Evolutionary conservation across 2,888 invertebrate genomes (phyloP), one percentile per base, ranked within the genome.

Genomic region (Caenorhabditis doughertyi): DNA sequence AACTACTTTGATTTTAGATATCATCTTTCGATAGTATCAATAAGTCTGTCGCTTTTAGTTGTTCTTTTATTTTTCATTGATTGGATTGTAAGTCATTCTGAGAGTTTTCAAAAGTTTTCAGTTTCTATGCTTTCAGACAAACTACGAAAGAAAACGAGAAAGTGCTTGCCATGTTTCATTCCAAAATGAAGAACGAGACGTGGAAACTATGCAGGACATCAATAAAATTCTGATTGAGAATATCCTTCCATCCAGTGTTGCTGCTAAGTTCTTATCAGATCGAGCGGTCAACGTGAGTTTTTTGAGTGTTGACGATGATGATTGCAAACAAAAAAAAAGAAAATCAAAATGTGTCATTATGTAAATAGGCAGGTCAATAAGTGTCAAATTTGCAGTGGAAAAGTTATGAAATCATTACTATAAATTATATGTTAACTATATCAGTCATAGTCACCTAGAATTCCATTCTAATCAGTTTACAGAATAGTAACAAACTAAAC

Each of bases 231-330:
- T 98, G 7, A 93, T 98, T 74, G 97, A 98, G 93, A 98, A 98
- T 91, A 98, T 98, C 89, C 93, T 98, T 42, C 98, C 98, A 0
- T 96, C 96, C 72, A 97, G 97, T 92, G 97, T 98, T 8, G 97
- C 98, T 0, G 95, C 96, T 87, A 96, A 97, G 92, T 98, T 97
- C 92, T 93, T 98, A 55, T 94, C 95, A 0, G 92, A 92, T 53
- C 94, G 95, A 65, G 94, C 94, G 3, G 94, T 94, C 55, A 94
- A 95, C 93, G 95, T 94, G 86, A 79, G 84, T 64, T 64, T 44
- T 42, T 47, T 47, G 39, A 39, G 39, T 39, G n/a, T 47, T 18
- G 35, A 35, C n/a, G n/a, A n/a, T n/a, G 35, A 35, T 51, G 65
- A 65, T 65, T 51, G 51, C 65, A 65, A 65, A 51, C 51, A 65